Evolutionary conservation across 1,140 invertebrate species (phyloP), one percentile per base, ranked within the genome.

Genomic region (Aphaenogaster floridana): DNA sequence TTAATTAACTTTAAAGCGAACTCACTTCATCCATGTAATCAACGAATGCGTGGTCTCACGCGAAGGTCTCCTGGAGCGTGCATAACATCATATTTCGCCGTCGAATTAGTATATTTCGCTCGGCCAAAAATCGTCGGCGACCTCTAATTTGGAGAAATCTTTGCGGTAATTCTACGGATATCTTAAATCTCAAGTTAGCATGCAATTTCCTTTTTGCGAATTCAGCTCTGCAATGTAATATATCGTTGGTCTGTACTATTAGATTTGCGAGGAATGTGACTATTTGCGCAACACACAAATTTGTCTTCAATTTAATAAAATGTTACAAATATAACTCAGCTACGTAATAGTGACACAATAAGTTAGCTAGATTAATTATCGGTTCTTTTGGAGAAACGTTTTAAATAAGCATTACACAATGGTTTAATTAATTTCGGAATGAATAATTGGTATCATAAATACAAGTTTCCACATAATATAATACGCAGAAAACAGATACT

Each of bases 31-130:
- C 54, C 57, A 71, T 52, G 34, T 66, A 39, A 90, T 90, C 86
- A 45, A 63, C 86, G 45, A 63, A 66, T 87, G 85, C 89, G 85
- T 90, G 88, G 74, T 84, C 74, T 81, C 89, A 90, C 89, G 89
- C 88, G 86, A 90, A 90, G 89, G 89, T 86, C 89, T 88, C 13
- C 13, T 66, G 11, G 71, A 84, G 61, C 77, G 42, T 77, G 50
- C 63, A 59, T 71, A 80, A 59, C 17, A n/a, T 59, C 54, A 88
- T 36, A 42, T 61, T 89, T 81, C 28, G 72, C 63, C 45, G 64
- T 68, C 17, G 17, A 86, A 89, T 86, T 89, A 34, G 69, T 79
- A 72, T 68, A 61, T 83, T 87, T 76, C 28, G 21, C 63, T 83
- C 61, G 66, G 15, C 59, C 8, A 28, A 45, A 63, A 74, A 76